phyloP scores from a whole-genome alignment of 2,113 vertebrate species.

The Pseudorasbora parva region DNA sequence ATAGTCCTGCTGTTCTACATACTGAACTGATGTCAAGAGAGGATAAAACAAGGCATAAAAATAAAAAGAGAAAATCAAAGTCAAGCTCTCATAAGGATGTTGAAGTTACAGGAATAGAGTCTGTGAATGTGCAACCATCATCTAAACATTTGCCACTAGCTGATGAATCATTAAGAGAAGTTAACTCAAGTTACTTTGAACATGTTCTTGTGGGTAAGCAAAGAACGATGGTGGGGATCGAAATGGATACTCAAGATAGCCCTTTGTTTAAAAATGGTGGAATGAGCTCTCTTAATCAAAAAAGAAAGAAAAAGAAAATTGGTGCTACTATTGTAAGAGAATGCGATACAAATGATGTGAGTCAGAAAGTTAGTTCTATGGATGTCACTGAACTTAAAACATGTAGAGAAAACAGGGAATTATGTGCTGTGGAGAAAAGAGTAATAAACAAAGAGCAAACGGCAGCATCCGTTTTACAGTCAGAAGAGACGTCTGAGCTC shows the following conservation, averaged over 20 bases:
- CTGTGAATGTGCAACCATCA: background rate
- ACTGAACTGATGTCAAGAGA: background rate
- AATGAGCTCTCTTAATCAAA: conserved; percentile 29
- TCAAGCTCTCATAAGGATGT: background rate
- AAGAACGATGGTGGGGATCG: background rate
- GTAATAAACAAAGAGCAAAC: background rate
- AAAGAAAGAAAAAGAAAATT: conserved; percentile 1
- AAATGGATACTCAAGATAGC: background rate
- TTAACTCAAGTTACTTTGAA: background rate
- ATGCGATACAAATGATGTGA: background rate
- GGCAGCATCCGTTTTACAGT: background rate
- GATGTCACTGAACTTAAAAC: background rate
- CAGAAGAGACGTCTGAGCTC: background rate
- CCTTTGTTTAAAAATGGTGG: conserved; percentile 40
- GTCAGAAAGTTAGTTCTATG: background rate
- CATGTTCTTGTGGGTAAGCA: background rate
- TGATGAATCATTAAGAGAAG: background rate
- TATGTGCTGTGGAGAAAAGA: background rate
- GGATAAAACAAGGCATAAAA: background rate
- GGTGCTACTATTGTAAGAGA: background rate
- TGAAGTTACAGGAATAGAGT: background rate
- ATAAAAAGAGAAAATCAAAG: background rate
- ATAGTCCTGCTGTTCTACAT: background rate
- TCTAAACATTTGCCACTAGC: background rate
- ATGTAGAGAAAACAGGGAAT: background rate